Evolutionary conservation across 2,797 vertebrate species (phyloP).

Genomic region (Podarcis lilfordi): DNA sequence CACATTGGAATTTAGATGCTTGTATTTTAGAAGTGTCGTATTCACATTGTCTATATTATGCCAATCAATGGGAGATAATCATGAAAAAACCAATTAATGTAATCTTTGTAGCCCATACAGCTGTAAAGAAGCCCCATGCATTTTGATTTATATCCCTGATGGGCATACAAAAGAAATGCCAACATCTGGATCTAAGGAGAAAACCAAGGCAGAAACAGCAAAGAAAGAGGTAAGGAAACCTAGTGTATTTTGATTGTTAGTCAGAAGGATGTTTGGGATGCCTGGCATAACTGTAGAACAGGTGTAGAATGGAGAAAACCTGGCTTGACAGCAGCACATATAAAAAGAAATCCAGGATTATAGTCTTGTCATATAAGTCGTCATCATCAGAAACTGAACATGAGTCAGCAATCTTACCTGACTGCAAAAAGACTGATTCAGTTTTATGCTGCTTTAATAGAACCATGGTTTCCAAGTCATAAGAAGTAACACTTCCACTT

Average conservation of each 20-base stretch:
- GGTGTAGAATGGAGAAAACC: background rate
- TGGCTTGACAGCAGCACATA: background rate
- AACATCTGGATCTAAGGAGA: slow-evolving; percentile 95
- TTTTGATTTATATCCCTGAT: slow-evolving; percentile 95
- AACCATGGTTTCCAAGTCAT: background rate
- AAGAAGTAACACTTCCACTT: background rate
- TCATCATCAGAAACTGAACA: background rate
- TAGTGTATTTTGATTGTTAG: background rate
- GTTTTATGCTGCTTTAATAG: background rate
- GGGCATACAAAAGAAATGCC: slow-evolving; percentile 99
- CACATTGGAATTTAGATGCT: background rate
- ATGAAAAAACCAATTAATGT: background rate
- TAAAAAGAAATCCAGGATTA: background rate
- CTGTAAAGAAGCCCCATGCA: slow-evolving; percentile 93
- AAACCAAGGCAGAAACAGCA: slow-evolving; percentile 84
- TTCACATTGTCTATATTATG: slow-evolving; percentile 12
- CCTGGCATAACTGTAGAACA: background rate
- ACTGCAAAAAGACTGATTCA: background rate
- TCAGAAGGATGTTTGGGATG: background rate
- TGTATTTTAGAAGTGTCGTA: background rate
- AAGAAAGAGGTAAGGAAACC: slow-evolving; percentile 80
- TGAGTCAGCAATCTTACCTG: background rate
- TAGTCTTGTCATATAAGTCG: too few relatives aligned
- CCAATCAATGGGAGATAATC: background rate
- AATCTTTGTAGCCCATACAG: slow-evolving; percentile 87